Evolutionary conservation across 2,113 vertebrate genomes (phyloP).

Genomic region (Oryzias woworae): DNA sequence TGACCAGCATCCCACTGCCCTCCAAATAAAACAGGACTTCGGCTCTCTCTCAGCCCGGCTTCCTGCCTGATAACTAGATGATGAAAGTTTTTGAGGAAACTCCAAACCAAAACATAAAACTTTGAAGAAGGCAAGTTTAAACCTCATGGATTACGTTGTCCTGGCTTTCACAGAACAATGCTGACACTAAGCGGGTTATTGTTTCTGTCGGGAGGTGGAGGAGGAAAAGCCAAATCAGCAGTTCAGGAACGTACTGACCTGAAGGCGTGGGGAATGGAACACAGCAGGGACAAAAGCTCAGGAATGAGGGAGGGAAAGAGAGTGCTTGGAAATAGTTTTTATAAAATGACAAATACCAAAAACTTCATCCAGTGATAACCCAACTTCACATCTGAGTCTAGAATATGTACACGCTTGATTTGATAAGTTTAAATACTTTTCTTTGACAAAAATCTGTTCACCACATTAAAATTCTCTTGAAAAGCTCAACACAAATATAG

Average conservation of each 20-base stretch:
- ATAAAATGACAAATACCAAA: constrained; percentile 34
- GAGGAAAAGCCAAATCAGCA: constrained; percentile 67
- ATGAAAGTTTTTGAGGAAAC: constrained; percentile 38
- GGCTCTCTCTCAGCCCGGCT: constrained; percentile 25
- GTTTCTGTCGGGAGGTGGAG: constrained; percentile 41
- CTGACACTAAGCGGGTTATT: constrained; percentile 29
- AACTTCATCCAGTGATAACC: constrained; percentile 38
- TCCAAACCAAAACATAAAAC: constrained; percentile 14
- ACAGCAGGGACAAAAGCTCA: constrained; percentile 24
- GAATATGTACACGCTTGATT: constrained; percentile 61
- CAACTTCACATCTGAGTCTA: constrained; percentile 41
- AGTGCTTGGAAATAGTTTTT: constrained; percentile 30
- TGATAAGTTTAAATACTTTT: constrained; percentile 40
- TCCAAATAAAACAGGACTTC: constrained; percentile 48
- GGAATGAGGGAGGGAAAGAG: constrained; percentile 13
- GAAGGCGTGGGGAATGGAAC: constrained; percentile 15
- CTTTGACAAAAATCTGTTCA: neutral
- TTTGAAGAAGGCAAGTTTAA: constrained; percentile 4
- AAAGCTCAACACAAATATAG: neutral
- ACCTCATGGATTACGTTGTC: constrained; percentile 12
- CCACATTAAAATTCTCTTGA: no score
- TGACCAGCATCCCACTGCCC: constrained; percentile 27
- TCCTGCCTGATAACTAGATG: constrained; percentile 58
- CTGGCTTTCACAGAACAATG: constrained; percentile 36
- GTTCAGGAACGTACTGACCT: constrained; percentile 31